Evolutionary conservation across 2,113 vertebrate species (phyloP), one percentile per base, ranked within the genome.

Genomic region (Oriolus oriolus): DNA sequence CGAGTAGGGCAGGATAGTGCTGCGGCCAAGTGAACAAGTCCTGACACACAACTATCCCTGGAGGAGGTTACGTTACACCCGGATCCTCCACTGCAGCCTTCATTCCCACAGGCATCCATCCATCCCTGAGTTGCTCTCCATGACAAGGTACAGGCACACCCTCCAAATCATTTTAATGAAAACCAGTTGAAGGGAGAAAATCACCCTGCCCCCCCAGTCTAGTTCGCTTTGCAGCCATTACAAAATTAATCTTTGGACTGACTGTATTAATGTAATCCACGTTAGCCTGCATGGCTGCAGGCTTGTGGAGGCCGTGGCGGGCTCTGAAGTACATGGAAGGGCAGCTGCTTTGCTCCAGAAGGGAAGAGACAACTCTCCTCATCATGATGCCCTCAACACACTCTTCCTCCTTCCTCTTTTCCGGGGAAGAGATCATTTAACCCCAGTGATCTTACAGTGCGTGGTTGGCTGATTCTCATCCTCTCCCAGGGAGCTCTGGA

Each of bases 41-140:
- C 80, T 44, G 93, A 95, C 96, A 45, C 69, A 95, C 80, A 93
- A 3, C 73, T 10, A 47, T 42, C 80, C 96, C 88, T 2, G 6
- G 31, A 96, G 92, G 79, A 92, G 92, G 22, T 93, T 79, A 83
- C 3, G 3, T 50, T 83, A 90, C 12, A 1, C 87, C 91, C 16
- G 0, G 59, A 94, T 95, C 85, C 76, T 69, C 79, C 0, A 0
- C 88, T 88, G 3, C 71, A 93, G 90, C 83, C 83, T 74, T 49
- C 86, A 78, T 95, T 96, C 95, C 93, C 95, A 96, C 66, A 89
- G 90, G 88, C 76, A 69, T 49, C 68, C 17, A 4, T 86, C 83
- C 27, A 1, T 59, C 60, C 86, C 54, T 23, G 66, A 11, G 59
- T 28, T 87, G 45, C 1, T 4, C 80, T 93, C 80, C 76, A 6